phyloP scores from a whole-genome alignment of 1,140 invertebrate genomes.

The Camponotus pennsylvanicus region DNA sequence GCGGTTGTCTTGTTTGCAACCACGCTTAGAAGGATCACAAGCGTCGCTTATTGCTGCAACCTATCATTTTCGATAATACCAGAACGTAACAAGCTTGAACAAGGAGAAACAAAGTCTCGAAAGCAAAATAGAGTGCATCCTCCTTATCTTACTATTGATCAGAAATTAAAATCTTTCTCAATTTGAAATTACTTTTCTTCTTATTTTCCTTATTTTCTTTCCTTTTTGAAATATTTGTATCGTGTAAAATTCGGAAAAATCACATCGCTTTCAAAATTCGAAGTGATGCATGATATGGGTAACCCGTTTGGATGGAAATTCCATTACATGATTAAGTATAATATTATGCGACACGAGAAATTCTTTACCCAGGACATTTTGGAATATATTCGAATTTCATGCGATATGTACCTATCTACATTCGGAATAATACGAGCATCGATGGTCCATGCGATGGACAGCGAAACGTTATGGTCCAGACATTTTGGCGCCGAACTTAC shows the following conservation, averaged over 20 bases:
- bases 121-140: neutral
- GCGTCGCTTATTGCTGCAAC: conserved; percentile 56
- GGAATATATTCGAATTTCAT: conserved; percentile 3
- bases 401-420: neutral
- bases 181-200: neutral
- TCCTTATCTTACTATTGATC: neutral
- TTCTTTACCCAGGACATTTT: neutral
- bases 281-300: neutral
- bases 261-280: neutral
- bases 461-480: conserved; percentile 77
- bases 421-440: conserved; percentile 12
- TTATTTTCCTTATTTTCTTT: neutral
- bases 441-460: conserved; percentile 56
- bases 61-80: conserved; percentile 37
- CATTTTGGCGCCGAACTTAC: conserved; percentile 80
- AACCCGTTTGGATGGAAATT: conserved; percentile 5
- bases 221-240: neutral
- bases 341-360: neutral
- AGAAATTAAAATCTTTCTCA: conserved; percentile 2
- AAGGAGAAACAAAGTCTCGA: neutral
- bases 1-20: conserved; percentile 22
- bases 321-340: neutral
- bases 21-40: conserved; percentile 15
- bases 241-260: neutral
- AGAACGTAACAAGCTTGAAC: neutral